Conservation (phyloP, 1,140 invertebrate species). For the Platyscapa corneri region DNA sequence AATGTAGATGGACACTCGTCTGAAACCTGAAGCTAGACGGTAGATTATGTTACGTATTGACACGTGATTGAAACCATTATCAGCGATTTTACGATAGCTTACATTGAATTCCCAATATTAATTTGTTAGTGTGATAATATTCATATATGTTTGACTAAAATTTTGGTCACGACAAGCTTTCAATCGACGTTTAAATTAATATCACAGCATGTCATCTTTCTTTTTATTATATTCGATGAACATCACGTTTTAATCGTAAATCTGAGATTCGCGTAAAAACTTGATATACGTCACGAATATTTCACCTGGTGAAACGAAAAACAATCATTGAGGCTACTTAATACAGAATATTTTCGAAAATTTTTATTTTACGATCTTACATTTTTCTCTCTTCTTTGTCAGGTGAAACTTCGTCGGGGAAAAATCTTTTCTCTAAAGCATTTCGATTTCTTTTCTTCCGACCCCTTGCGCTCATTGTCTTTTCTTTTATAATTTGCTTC, state of each 20-base stretch:
- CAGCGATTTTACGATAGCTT: neutral
- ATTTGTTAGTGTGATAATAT: neutral
- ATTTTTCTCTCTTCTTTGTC: neutral
- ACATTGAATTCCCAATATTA: neutral
- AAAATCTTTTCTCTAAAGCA: neutral
- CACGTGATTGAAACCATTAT: neutral
- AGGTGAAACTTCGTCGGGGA: neutral
- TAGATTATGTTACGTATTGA: neutral
- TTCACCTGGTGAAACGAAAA: neutral
- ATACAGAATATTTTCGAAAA: neutral
- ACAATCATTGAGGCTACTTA: neutral
- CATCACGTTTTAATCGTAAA: neutral
- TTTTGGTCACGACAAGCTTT: neutral
- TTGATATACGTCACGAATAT: neutral
- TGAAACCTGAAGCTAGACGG: neutral
- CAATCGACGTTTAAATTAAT: neutral
- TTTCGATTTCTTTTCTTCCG: neutral
- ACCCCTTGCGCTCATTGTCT: neutral
- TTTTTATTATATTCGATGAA: neutral
- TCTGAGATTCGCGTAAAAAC: neutral
- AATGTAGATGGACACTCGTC: neutral
- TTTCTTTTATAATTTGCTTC: slow-evolving; percentile 3
- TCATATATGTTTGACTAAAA: neutral
- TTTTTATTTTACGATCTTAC: neutral
- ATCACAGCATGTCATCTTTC: neutral